Evolutionary conservation across 2,113 vertebrate genomes (phyloP).

Genomic region (Anarhynchus alexandrinus): DNA sequence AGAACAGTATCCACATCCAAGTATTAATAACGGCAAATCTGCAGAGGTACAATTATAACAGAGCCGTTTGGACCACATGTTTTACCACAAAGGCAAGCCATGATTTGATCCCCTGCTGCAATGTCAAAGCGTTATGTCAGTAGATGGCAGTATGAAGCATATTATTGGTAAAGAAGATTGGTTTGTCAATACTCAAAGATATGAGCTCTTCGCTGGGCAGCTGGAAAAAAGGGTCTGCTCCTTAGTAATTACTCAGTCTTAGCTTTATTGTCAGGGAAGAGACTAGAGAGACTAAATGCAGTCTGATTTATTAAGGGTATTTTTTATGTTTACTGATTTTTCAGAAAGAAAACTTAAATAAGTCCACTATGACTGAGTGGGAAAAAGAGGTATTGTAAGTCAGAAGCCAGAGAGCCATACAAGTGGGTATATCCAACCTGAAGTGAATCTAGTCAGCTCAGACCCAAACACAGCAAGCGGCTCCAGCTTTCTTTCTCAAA

Average conservation of each 20-base stretch:
- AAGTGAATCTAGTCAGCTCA: background rate
- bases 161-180: background rate
- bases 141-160: conserved; percentile 1
- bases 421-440: background rate
- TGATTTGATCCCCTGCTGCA: background rate
- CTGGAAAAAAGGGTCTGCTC: background rate
- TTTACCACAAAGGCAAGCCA: background rate
- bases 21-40: background rate
- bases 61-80: background rate
- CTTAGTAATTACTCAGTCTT: background rate
- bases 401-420: background rate
- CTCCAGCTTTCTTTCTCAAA: background rate
- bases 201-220: background rate
- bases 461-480: background rate
- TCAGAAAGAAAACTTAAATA: background rate
- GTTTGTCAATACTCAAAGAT: background rate
- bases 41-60: background rate
- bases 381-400: background rate
- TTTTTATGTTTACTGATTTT: background rate
- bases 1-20: background rate
- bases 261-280: background rate
- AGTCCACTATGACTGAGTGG: background rate
- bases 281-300: background rate
- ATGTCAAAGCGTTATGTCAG: background rate
- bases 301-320: background rate